Evolutionary conservation across 2,888 invertebrate genomes (phyloP).

Genomic region (Oeneis ivallda): DNA sequence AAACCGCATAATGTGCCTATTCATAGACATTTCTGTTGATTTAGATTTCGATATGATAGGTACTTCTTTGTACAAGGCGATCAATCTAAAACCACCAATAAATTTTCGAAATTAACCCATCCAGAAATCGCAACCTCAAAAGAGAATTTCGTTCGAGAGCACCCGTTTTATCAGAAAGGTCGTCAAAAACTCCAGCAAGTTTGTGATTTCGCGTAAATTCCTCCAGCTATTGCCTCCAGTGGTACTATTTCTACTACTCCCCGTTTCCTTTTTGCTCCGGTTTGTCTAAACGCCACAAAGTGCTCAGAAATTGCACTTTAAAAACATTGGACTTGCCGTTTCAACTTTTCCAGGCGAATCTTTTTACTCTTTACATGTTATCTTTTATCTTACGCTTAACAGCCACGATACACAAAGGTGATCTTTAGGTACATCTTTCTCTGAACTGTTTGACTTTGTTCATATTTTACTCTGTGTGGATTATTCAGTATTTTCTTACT

Average conservation of each 20-base stretch:
- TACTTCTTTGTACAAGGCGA: background rate
- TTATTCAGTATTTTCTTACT: background rate
- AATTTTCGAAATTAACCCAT: background rate
- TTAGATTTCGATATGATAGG: no score
- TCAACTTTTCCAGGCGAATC: slow-evolving; percentile 24
- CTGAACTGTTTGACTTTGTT: background rate
- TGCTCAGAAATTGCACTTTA: slow-evolving; percentile 32
- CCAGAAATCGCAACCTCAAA: background rate
- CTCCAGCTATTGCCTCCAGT: slow-evolving; percentile 37
- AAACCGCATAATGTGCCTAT: no score
- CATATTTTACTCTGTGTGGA: slow-evolving; percentile 2
- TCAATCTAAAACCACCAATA: background rate
- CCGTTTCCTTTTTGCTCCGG: slow-evolving; percentile 30
- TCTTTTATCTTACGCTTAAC: slow-evolving; percentile 23
- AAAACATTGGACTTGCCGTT: slow-evolving; percentile 28
- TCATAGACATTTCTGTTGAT: background rate
- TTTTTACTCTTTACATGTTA: slow-evolving; percentile 22
- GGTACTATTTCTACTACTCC: slow-evolving; percentile 34
- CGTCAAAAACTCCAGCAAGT: slow-evolving; percentile 40
- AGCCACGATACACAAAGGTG: slow-evolving; percentile 1
- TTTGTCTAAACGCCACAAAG: slow-evolving; percentile 32
- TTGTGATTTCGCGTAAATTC: slow-evolving; percentile 35
- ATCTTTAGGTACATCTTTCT: background rate
- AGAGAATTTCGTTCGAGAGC: background rate
- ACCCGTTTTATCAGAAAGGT: slow-evolving; percentile 28